Conservation (phyloP, 2,113 vertebrate species). For the Nannobrachium achirus region DNA sequence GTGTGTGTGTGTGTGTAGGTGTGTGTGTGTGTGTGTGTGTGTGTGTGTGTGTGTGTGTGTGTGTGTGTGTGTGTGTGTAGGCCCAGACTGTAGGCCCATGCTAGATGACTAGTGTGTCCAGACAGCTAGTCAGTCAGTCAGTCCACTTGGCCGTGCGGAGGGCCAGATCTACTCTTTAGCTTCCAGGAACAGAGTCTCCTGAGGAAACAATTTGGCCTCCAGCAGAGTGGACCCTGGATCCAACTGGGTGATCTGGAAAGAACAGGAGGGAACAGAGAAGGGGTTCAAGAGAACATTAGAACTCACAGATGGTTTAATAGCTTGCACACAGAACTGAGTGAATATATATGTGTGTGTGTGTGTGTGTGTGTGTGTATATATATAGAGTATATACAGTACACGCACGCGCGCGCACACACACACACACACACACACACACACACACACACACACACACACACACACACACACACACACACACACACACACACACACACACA, state of each 20-base stretch:
- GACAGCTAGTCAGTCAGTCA: constrained; percentile 60
- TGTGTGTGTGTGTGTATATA: background rate
- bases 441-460: no score
- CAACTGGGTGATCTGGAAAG: constrained; percentile 90
- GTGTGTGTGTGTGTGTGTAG: constrained; percentile 20
- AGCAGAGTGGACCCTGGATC: constrained; percentile 91
- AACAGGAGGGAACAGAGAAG: background rate
- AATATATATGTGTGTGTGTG: background rate
- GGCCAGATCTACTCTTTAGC: constrained; percentile 88
- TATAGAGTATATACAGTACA: no score
- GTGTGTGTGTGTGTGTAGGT: constrained; percentile 19
- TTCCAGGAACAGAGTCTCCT: constrained; percentile 99
- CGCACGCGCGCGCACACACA: no score
- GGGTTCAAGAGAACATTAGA: constrained; percentile 5
- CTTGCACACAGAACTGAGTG: background rate
- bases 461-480: no score
- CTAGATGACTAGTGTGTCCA: constrained; percentile 71
- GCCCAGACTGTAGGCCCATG: constrained; percentile 69
- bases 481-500: no score
- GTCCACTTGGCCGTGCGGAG: constrained; percentile 39
- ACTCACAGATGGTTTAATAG: background rate
- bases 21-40: constrained; percentile 25
- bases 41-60: constrained; percentile 35
- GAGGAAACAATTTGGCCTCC: constrained; percentile 97
- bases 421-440: no score